phyloP scores from a whole-genome alignment of 2,113 vertebrate species.

The Cyanistes caeruleus region DNA sequence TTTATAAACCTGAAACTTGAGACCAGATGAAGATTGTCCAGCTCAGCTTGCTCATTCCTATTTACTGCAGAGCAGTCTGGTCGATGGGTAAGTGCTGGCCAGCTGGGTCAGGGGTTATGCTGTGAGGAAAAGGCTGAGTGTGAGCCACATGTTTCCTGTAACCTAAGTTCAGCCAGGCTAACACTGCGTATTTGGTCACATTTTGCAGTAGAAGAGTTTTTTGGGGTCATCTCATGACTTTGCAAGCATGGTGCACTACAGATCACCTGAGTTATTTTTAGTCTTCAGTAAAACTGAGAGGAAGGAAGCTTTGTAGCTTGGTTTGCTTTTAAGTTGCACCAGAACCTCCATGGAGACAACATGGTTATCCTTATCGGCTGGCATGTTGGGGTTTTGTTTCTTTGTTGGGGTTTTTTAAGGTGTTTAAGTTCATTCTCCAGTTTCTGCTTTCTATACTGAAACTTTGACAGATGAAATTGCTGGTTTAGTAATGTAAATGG shows the following conservation, averaged over 20 bases:
- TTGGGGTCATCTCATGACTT: background rate
- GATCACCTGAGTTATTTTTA: background rate
- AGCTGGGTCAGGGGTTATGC: background rate
- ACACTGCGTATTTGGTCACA: background rate
- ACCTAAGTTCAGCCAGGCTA: background rate
- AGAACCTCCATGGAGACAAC: background rate
- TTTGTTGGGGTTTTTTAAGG: background rate
- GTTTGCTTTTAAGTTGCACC: background rate
- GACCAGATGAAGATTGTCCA: fast-evolving
- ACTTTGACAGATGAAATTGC: background rate
- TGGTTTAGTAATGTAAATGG: background rate
- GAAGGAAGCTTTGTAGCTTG: background rate
- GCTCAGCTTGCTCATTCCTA: background rate
- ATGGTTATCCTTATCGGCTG: background rate
- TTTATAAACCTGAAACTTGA: background rate
- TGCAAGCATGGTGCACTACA: background rate
- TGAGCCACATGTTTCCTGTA: background rate
- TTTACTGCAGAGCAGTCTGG: background rate
- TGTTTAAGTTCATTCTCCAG: background rate
- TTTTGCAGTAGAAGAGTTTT: background rate
- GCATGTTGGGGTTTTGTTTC: background rate
- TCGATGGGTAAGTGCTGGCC: background rate
- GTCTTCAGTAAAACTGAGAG: background rate
- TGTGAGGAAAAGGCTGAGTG: background rate
- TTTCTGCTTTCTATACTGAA: background rate